Conservation (phyloP, 2,888 invertebrate species). For the Acleris holmiana region DNA sequence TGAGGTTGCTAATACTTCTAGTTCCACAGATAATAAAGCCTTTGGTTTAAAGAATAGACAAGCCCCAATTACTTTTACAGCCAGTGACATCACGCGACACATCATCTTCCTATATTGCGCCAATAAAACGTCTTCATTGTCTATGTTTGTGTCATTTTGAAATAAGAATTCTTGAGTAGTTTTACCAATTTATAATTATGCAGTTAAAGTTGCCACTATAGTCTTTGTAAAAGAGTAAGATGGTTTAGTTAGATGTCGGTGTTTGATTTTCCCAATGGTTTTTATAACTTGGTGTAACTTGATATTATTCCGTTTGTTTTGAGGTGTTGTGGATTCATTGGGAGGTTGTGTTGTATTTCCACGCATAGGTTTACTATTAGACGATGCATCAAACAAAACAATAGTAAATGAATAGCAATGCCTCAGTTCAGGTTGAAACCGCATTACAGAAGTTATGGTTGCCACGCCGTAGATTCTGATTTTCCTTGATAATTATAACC, state of each 20-base stretch:
- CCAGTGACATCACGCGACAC: constrained; percentile 31
- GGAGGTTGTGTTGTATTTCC: constrained; percentile 5
- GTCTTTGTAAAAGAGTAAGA: background rate
- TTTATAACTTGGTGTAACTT: background rate
- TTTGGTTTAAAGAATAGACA: no score
- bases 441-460: no score
- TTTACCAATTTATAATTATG: constrained; percentile 1
- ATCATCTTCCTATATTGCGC: constrained; percentile 31
- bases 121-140: constrained; percentile 37
- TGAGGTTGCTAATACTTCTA: no score
- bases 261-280: background rate
- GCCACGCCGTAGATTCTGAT: no score
- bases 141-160: constrained; percentile 30
- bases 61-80: constrained; percentile 63
- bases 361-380: background rate
- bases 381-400: background rate
- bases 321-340: constrained; percentile 15
- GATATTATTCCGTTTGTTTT: constrained; percentile 20
- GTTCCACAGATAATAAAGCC: no score
- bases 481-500: no score
- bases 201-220: background rate
- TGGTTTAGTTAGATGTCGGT: background rate
- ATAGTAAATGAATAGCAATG: no score
- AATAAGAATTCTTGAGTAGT: constrained; percentile 11
- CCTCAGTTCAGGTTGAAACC: no score